These are phyloP conservation scores for Cyanoderma ruficeps DNA, from an alignment of 2,113 vertebrate genomes.

Conservation along the genomic window DNA sequence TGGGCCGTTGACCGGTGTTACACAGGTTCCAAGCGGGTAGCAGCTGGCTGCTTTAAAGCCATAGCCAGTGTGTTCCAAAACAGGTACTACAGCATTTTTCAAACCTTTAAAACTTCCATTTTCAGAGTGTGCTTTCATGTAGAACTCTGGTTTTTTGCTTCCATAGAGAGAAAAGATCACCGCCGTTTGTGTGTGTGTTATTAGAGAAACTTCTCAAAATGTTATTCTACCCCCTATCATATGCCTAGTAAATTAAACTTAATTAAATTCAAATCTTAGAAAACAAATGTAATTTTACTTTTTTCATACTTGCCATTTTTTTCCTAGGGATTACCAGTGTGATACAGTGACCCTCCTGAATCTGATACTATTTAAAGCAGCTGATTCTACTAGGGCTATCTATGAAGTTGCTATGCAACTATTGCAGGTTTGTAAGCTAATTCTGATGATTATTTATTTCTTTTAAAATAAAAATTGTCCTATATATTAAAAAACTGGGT, in stretches of 20 bases:
- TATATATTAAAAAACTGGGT: background rate
- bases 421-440: slow-evolving; percentile 85
- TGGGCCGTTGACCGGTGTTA: slow-evolving; percentile 99
- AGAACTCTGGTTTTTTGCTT: background rate
- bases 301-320: slow-evolving; percentile 32
- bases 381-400: slow-evolving; percentile 94
- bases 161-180: background rate
- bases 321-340: slow-evolving; percentile 94
- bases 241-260: background rate
- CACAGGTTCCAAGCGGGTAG: slow-evolving; percentile 92
- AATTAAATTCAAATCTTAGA: background rate
- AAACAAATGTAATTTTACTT: background rate
- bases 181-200: background rate
- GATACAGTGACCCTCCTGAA: slow-evolving; percentile 98
- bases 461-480: background rate
- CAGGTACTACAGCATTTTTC: slow-evolving; percentile 76
- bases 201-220: background rate
- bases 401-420: slow-evolving; percentile 99
- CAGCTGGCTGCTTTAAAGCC: slow-evolving; percentile 94
- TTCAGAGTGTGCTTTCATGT: background rate
- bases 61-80: slow-evolving; percentile 97
- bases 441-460: background rate
- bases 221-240: background rate
- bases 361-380: slow-evolving; percentile 97
- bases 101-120: background rate